phyloP scores from a whole-genome alignment of 2,888 invertebrate species.

The Nowickia ferox region DNA sequence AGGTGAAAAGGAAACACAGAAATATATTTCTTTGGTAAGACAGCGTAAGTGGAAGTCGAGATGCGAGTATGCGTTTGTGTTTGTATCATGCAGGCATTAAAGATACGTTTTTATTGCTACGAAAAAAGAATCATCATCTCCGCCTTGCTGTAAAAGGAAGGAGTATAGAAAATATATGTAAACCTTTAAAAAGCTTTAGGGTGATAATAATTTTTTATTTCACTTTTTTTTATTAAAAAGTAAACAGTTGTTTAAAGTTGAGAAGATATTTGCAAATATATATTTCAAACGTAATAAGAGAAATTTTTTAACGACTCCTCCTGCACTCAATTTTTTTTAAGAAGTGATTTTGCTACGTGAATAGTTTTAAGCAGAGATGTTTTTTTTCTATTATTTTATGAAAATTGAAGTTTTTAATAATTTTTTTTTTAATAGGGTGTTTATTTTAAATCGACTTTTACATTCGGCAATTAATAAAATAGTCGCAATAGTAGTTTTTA shows the following conservation, averaged over 20 bases:
- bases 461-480: too few relatives aligned
- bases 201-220: slow-evolving; percentile 44
- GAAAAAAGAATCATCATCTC: background rate
- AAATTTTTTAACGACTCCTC: slow-evolving; percentile 3
- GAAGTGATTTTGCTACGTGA: background rate
- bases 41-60: background rate
- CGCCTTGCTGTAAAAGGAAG: background rate
- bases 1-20: background rate
- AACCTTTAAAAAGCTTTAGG: slow-evolving; percentile 40
- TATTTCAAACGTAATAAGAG: slow-evolving; percentile 21
- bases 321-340: background rate
- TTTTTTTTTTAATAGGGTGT: too few relatives aligned
- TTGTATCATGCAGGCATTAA: background rate
- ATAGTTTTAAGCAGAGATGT: background rate
- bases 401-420: too few relatives aligned
- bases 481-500: too few relatives aligned
- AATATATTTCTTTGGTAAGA: background rate
- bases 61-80: background rate
- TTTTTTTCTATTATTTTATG: too few relatives aligned
- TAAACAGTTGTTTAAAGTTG: slow-evolving; percentile 60
- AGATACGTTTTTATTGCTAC: slow-evolving; percentile 22
- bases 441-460: too few relatives aligned
- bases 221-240: slow-evolving; percentile 31
- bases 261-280: slow-evolving; percentile 45
- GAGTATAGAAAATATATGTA: slow-evolving; percentile 24